Evolutionary conservation across 2,888 invertebrate genomes (phyloP), one percentile per base, ranked within the genome.

Genomic region (Leucophenga maculata): DNA sequence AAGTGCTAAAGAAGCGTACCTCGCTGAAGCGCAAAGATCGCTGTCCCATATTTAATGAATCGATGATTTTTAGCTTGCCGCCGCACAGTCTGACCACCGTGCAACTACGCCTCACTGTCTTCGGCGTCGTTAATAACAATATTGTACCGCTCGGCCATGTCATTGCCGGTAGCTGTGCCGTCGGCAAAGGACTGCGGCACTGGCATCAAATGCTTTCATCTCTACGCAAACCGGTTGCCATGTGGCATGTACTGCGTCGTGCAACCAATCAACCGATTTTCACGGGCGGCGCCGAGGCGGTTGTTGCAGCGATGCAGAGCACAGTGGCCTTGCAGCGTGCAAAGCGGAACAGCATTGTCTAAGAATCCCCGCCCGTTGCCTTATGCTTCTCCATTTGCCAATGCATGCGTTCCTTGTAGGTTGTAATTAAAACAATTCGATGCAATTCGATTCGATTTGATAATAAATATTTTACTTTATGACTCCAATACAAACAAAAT

Each of bases 191-290:
- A 1, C 85, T 94, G 66, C 91, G 92, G 26, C 95, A 95, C 84
- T 95, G 95, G 95, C 93, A 93, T 84, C 94, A 95, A 89, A 95
- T 95, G 95, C 90, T 95, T 85, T 91, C 93, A 46, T 93, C 94
- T 18, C 90, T 94, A 59, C 90, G 95, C 74, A 94, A 94, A 85
- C 95, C 95, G 0, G 92, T 94, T 9, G 93, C 94, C 44, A 95
- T 95, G 94, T 95, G 95, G 95, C 95, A 95, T 87, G 92, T 93
- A 46, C 89, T 95, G 55, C 89, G 94, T 32, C 85, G 86, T 39
- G 87, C 85, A 8, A 78, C 82, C 74, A 86, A 86, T 68, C 85
- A 86, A 69, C 85, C 86, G 32, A 77, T 85, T 26, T 85, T 86
- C 39, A 79, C 84, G 31, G 86, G 86, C 65, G 86, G 86, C 65